phyloP scores from a whole-genome alignment of 2,797 vertebrate species.

The Myotis myotis region DNA sequence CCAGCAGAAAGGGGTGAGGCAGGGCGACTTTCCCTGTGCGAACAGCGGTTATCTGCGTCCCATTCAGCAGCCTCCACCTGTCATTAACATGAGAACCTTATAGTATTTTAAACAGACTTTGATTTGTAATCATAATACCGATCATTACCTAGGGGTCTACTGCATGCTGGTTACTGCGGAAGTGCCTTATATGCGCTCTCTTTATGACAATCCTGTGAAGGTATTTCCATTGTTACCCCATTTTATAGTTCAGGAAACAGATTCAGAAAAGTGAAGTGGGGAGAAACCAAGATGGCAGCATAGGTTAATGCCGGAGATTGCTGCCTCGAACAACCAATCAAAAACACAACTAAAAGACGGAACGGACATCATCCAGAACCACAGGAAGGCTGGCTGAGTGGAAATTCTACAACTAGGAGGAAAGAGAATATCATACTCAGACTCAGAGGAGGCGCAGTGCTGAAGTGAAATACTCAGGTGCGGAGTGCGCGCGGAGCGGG shows the following conservation, averaged over 20 bases:
- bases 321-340: no score
- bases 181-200: not conserved
- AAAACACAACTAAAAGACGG: no score
- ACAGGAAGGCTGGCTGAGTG: no score
- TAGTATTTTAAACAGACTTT: not conserved
- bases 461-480: no score
- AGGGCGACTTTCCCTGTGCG: not conserved
- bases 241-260: not conserved
- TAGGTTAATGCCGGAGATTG: no score
- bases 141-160: not conserved
- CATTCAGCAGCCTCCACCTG: not conserved
- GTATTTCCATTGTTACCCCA: not conserved
- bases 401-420: no score
- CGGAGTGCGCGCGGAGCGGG: no score
- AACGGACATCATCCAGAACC: no score
- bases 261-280: conserved; percentile 8
- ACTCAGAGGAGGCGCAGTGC: no score
- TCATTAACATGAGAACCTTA: not conserved
- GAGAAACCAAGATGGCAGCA: no score
- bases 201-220: not conserved
- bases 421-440: no score
- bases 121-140: not conserved
- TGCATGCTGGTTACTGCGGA: not conserved
- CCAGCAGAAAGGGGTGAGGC: not conserved
- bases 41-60: not conserved